Conservation (phyloP, 2,888 invertebrate genomes). For the Thysanoteuthis rhombus region DNA sequence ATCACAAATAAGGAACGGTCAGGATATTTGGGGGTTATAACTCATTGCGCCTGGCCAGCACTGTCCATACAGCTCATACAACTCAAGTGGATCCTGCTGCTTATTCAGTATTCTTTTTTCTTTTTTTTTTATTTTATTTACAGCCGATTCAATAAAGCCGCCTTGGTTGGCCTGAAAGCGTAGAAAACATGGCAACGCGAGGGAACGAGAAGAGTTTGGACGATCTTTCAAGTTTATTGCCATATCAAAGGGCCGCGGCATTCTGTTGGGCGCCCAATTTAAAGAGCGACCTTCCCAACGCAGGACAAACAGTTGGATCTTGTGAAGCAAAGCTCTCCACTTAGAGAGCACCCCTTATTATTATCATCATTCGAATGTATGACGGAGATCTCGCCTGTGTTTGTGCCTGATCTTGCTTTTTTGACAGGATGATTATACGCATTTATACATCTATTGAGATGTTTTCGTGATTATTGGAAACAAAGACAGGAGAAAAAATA, state of each 20-base stretch:
- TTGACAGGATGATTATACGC: neutral
- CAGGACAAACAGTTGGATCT: neutral
- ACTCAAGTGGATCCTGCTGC: neutral
- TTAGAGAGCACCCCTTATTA: neutral
- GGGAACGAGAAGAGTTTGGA: neutral
- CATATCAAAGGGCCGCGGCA: neutral
- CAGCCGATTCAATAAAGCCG: neutral
- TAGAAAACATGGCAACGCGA: neutral
- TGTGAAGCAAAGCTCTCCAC: neutral
- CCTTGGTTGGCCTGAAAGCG: neutral
- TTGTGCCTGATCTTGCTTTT: neutral
- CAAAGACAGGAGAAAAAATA: too few relatives aligned
- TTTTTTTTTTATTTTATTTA: neutral
- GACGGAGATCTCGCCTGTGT: neutral
- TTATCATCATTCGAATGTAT: too few relatives aligned
- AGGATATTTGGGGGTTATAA: slow-evolving; percentile 1
- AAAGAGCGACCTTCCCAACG: neutral
- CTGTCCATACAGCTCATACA: too few relatives aligned
- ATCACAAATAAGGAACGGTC: neutral
- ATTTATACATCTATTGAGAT: neutral
- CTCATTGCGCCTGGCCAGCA: neutral
- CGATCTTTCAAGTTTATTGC: neutral
- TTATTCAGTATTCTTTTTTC: too few relatives aligned
- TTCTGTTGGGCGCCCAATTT: neutral
- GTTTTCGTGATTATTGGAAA: too few relatives aligned